These are phyloP conservation scores for Heteronetta atricapilla DNA, from an alignment of 2,113 vertebrate genomes.

Conservation along the genomic window DNA sequence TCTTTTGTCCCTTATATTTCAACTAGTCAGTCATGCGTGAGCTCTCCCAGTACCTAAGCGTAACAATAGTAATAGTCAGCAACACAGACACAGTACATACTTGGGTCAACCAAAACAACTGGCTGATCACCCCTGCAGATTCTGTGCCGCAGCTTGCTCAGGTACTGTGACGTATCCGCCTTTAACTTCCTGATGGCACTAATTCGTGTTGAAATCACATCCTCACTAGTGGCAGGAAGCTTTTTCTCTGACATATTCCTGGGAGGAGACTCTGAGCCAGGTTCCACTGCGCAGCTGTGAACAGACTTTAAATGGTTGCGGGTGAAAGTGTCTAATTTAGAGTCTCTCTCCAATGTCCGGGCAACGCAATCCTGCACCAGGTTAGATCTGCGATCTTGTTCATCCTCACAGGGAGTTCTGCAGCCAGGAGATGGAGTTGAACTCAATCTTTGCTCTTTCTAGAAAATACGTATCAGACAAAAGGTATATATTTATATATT, in stretches of 20 bases:
- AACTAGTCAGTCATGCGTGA: background rate
- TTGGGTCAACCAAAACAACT: conserved; percentile 74
- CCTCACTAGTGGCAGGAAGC: background rate
- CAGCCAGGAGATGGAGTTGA: background rate
- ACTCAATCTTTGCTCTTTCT: conserved; percentile 60
- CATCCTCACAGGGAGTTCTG: conserved; percentile 9
- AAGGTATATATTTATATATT: background rate
- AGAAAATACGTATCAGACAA: conserved; percentile 26
- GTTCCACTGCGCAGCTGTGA: background rate
- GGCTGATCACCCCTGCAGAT: conserved; percentile 58
- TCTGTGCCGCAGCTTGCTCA: conserved; percentile 42
- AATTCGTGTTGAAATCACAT: background rate
- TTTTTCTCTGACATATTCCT: background rate
- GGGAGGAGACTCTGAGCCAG: background rate
- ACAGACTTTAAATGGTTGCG: background rate
- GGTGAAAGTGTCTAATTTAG: background rate
- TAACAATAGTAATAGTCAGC: background rate
- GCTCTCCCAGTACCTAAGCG: background rate
- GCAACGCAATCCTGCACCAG: conserved; percentile 14
- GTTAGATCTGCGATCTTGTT: background rate
- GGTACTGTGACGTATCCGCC: background rate
- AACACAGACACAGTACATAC: conserved; percentile 67
- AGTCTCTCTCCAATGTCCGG: background rate
- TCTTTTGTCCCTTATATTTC: background rate
- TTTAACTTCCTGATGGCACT: background rate